phyloP scores from a whole-genome alignment of 2,113 vertebrate genomes.

The Paramisgurnus dabryanus region DNA sequence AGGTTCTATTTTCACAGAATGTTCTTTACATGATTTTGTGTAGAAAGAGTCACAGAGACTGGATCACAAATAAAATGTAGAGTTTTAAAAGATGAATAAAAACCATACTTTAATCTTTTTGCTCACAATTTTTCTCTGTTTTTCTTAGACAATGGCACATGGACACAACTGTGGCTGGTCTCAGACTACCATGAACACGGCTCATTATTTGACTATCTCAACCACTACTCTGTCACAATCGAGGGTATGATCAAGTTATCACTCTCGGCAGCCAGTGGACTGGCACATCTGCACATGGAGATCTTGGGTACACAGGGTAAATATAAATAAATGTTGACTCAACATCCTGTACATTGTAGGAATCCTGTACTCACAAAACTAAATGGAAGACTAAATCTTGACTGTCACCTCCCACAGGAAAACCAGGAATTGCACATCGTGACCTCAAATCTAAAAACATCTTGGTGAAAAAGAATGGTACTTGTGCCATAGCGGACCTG shows the following conservation, averaged over 20 bases:
- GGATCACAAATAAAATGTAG: no score
- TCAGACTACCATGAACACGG: slow-evolving; percentile 97
- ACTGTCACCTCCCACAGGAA: slow-evolving; percentile 74
- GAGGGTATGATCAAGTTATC: slow-evolving; percentile 97
- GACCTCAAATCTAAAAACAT: slow-evolving; percentile 99
- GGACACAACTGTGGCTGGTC: slow-evolving; percentile 97
- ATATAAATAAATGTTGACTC: not conserved
- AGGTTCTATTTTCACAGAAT: no score
- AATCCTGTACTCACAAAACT: slow-evolving; percentile 4
- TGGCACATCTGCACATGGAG: slow-evolving; percentile 98
- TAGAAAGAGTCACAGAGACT: no score
- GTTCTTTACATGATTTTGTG: no score
- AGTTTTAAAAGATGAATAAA: no score
- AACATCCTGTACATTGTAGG: not conserved
- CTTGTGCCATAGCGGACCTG: slow-evolving; percentile 95
- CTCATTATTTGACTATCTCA: slow-evolving; percentile 95
- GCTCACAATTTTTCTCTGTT: not conserved
- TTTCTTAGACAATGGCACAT: slow-evolving; percentile 91
- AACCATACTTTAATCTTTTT: not conserved
- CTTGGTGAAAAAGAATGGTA: slow-evolving; percentile 95
- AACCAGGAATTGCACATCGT: slow-evolving; percentile 96
- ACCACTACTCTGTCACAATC: slow-evolving; percentile 92
- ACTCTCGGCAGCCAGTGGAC: slow-evolving; percentile 90
- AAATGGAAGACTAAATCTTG: not conserved
- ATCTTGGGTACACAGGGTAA: slow-evolving; percentile 98